These are phyloP conservation scores for Corythucha ciliata DNA, from an alignment of 2,888 invertebrate species.

Conservation along the genomic window DNA sequence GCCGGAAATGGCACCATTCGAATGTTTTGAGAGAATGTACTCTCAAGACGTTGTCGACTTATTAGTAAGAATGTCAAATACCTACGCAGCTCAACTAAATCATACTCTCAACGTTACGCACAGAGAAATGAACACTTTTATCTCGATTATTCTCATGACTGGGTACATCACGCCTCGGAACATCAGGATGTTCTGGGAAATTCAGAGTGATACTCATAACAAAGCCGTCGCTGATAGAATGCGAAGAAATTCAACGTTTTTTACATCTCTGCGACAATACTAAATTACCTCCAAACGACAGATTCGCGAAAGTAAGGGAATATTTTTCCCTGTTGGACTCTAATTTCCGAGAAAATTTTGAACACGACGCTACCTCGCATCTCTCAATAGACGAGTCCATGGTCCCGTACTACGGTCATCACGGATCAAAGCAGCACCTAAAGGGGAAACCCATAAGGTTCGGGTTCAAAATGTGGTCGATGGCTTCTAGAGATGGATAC, in stretches of 20 bases:
- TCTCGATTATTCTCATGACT: constrained; percentile 21
- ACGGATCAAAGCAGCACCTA: constrained; percentile 28
- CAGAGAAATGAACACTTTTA: constrained; percentile 16
- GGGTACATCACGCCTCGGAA: constrained; percentile 17
- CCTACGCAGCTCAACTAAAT: constrained; percentile 15
- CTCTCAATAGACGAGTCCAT: constrained; percentile 29
- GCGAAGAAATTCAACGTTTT: constrained; percentile 18
- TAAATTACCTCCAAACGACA: constrained; percentile 19
- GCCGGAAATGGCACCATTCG: constrained; percentile 6
- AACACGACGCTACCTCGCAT: constrained; percentile 17
- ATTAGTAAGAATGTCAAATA: constrained; percentile 13
- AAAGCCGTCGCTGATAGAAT: constrained; percentile 8
- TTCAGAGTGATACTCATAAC: constrained; percentile 13
- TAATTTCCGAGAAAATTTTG: constrained; percentile 25
- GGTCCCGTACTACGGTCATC: constrained; percentile 30
- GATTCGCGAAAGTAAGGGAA: constrained; percentile 29
- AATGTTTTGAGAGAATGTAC: constrained; percentile 23
- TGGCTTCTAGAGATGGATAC: constrained; percentile 15
- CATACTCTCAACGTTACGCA: constrained; percentile 12
- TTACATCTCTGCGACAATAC: constrained; percentile 24
- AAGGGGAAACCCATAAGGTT: constrained; percentile 29
- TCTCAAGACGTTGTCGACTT: constrained; percentile 12
- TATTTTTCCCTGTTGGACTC: constrained; percentile 26
- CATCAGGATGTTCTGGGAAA: constrained; percentile 17
- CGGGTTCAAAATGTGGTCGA: constrained; percentile 24